Base-by-base conservation (phyloP, 2,888 invertebrate genomes). In the Empis livida region DNA sequence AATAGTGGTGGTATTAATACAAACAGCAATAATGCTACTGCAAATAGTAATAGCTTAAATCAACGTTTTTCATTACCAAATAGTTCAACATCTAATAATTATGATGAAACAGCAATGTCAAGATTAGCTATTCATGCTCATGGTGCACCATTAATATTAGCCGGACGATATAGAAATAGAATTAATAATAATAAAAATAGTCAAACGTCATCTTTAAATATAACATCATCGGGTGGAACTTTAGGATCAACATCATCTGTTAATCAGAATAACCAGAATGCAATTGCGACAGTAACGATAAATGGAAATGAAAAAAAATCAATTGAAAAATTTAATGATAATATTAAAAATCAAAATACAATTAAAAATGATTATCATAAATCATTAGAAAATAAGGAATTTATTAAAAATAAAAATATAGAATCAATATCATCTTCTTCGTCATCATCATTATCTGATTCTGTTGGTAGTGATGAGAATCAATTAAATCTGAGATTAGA, bases 111-210 rank as follows among this genome's bases (percentile, higher is more conserved):
- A 43, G 54, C 59, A 13, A 76, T 88, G 53, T 79, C 86, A 10
- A 79, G 84, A 57, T 68, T 89, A 53, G 87, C 87, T 13, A 81
- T 84, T 60, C 88, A 89, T 66, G 84, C 87, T 6, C 87, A 87
- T 64, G 89, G 89, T 40, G 84, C 83, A 41, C 89, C 90, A n/a
- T 73, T 90, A 52, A 84, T 89, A 55, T 74, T 86, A 50, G 73
- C 84, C 56, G 78, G 81, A 56, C 72, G 78, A 57, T 79, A 78
- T 64, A 46, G 52, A 17, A 46, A 49, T 41, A 37, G n/a, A 13
- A 9, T 40, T 10, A 30, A 39, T 39, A 77, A 76, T 61, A 68
- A 55, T 20, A 53, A 53, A 44, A 53, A 49, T 31, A 48, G 49
- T 30, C 43, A 50, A 17, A 47, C 5, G 4, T 17, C 23, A 14